phyloP scores from a whole-genome alignment of 92 coral and sea anemone species.

The Actinernus sp. region DNA sequence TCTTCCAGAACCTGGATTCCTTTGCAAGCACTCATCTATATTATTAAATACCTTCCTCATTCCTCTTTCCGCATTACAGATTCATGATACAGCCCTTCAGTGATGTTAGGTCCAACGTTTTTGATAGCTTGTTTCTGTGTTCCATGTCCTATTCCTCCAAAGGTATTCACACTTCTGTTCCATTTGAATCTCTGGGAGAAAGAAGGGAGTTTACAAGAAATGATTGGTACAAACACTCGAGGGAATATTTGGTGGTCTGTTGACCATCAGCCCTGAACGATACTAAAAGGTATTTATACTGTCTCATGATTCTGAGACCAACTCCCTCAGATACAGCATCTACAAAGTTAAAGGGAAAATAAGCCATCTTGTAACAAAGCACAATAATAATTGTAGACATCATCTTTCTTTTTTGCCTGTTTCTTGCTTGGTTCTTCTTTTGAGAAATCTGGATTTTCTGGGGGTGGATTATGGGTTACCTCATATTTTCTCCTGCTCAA shows the following conservation, averaged over 20 bases:
- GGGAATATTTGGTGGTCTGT: slow-evolving; percentile 66
- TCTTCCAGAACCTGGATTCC: slow-evolving; percentile 13
- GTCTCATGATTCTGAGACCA: slow-evolving; percentile 59
- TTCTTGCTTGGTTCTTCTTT: too few species aligned
- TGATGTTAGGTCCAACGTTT: slow-evolving; percentile 37
- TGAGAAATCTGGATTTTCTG: too few species aligned
- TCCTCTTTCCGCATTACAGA: slow-evolving; percentile 35
- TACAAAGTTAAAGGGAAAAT: slow-evolving; percentile 45
- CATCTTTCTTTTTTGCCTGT: slow-evolving; percentile 23
- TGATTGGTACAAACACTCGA: slow-evolving; percentile 70
- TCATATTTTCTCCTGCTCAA: too few species aligned
- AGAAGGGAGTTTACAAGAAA: too few species aligned
- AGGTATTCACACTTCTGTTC: slow-evolving; percentile 49
- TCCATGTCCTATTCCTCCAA: slow-evolving; percentile 46
- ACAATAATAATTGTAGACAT: slow-evolving; percentile 48
- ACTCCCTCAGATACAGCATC: slow-evolving; percentile 74
- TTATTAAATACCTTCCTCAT: background rate
- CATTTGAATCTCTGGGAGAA: slow-evolving; percentile 31
- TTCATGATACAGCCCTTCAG: slow-evolving; percentile 34
- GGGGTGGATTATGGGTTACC: too few species aligned
- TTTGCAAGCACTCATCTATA: slow-evolving; percentile 11
- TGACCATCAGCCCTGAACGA: slow-evolving; percentile 60
- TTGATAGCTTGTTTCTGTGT: slow-evolving; percentile 45
- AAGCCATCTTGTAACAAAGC: slow-evolving; percentile 63
- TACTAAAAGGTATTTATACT: slow-evolving; percentile 55